These are phyloP conservation scores for Drosophila tropicalis DNA, from an alignment of 1,140 invertebrate genomes.

Conservation along the genomic window DNA sequence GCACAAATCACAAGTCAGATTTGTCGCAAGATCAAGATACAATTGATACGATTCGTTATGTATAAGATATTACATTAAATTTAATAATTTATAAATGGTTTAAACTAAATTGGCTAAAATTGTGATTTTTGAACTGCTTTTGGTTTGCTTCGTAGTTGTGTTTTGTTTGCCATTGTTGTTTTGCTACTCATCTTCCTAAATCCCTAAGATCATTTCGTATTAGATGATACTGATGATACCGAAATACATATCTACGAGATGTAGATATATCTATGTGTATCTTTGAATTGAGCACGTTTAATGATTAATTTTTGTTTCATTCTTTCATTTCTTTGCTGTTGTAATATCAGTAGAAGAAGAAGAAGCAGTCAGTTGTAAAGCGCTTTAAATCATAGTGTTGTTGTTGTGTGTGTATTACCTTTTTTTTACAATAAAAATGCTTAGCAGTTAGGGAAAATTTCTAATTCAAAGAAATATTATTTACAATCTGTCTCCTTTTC, in stretches of 20 bases:
- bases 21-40: conserved; percentile 79
- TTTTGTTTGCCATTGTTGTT: conserved; percentile 55
- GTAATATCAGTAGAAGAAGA: conserved; percentile 51
- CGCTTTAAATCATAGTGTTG: conserved; percentile 56
- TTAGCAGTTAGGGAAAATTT: conserved; percentile 57
- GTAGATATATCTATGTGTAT: not conserved
- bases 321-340: conserved; percentile 29
- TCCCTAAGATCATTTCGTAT: conserved; percentile 54
- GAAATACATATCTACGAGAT: conserved; percentile 29
- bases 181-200: conserved; percentile 38
- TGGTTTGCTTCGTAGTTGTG: conserved; percentile 73
- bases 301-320: conserved; percentile 39
- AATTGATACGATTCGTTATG: conserved; percentile 78
- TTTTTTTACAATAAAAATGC: conserved; percentile 49
- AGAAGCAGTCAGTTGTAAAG: conserved; percentile 69
- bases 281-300: conserved; percentile 61
- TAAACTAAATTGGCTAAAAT: conserved; percentile 81
- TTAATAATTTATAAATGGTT: conserved; percentile 70
- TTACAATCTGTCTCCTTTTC: not conserved
- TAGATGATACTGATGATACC: conserved; percentile 42
- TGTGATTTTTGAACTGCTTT: conserved; percentile 79
- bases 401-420: not conserved
- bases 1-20: conserved; percentile 80
- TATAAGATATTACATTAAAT: conserved; percentile 62
- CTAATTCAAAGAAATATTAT: conserved; percentile 35